phyloP scores from a whole-genome alignment of 2,888 invertebrate species.

The Uropetala carovei region DNA sequence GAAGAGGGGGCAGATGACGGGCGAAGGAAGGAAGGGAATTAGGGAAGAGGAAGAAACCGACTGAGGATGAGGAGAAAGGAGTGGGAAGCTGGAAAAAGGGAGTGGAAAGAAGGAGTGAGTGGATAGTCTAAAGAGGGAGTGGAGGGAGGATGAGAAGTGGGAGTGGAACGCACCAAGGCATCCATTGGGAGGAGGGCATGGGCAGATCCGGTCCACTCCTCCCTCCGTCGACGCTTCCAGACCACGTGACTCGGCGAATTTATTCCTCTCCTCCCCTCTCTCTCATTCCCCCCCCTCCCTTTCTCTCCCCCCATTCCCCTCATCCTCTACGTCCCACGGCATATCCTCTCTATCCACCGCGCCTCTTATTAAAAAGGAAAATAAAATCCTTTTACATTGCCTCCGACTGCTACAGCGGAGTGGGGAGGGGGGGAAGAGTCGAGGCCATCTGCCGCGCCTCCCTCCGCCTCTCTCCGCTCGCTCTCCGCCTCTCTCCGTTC shows the following conservation, averaged over 20 bases:
- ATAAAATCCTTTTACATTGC: constrained; percentile 24
- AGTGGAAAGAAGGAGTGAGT: background rate
- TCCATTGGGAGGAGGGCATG: background rate
- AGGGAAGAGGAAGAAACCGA: too few relatives aligned
- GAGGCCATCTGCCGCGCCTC: background rate
- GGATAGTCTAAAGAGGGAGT: background rate
- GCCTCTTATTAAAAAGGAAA: constrained; percentile 15
- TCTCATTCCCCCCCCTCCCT: background rate
- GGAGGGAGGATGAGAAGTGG: background rate
- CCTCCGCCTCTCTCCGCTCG: background rate
- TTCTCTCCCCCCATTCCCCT: background rate
- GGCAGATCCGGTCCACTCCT: constrained; percentile 17
- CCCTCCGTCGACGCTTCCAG: too few relatives aligned
- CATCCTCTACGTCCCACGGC: background rate
- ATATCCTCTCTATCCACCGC: background rate
- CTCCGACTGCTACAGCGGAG: constrained; percentile 25
- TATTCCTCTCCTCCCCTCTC: background rate
- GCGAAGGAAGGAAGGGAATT: too few relatives aligned
- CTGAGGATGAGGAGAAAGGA: background rate
- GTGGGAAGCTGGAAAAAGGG: background rate
- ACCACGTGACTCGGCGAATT: constrained; percentile 21
- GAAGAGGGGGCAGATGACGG: too few relatives aligned
- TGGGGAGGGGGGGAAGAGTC: background rate
- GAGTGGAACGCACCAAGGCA: constrained; percentile 2
- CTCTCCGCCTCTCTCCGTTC: background rate